Percentiles rank a stretch among this genome's conserved stretches.
Evolutionary conservation across 2,797 vertebrate genomes (phyloP).

Genomic region (Pitangus sulphuratus): DNA sequence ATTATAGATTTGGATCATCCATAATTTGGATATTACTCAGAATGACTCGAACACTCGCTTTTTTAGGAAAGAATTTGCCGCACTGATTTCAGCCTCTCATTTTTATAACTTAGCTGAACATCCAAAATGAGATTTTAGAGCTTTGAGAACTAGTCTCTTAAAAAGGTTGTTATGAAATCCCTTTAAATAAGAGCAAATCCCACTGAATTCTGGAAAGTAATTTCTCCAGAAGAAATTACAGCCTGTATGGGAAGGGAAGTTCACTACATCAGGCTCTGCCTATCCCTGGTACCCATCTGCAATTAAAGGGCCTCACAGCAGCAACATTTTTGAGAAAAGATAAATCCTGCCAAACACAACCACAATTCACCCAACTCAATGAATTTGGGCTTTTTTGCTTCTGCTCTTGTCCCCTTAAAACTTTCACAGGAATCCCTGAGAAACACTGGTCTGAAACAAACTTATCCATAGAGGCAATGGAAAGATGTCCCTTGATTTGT

Average conservation of each 20-base stretch:
- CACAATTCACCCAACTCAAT: rapidly evolving
- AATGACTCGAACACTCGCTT: not conserved
- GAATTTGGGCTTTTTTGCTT: not conserved
- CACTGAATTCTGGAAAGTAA: not conserved
- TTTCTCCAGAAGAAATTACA: not conserved
- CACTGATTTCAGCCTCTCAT: not conserved
- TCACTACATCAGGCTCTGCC: not conserved
- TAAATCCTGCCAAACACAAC: not conserved
- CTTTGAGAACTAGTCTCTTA: not conserved
- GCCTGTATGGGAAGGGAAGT: not conserved
- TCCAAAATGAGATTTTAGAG: not conserved
- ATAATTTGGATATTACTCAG: not conserved
- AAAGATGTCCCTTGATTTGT: rapidly evolving
- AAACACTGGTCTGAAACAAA: not conserved
- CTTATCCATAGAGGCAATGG: not conserved
- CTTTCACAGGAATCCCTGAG: not conserved
- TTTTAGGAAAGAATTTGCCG: not conserved
- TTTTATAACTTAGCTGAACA: conserved; percentile 3
- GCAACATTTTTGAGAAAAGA: not conserved
- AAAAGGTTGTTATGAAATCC: not conserved
- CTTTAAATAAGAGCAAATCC: not conserved
- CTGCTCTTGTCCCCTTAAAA: not conserved
- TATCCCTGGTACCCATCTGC: not conserved
- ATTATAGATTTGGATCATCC: not conserved
- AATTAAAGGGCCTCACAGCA: not conserved